Conservation (phyloP, 2,888 invertebrate genomes). For the Leptothorax acervorum region DNA sequence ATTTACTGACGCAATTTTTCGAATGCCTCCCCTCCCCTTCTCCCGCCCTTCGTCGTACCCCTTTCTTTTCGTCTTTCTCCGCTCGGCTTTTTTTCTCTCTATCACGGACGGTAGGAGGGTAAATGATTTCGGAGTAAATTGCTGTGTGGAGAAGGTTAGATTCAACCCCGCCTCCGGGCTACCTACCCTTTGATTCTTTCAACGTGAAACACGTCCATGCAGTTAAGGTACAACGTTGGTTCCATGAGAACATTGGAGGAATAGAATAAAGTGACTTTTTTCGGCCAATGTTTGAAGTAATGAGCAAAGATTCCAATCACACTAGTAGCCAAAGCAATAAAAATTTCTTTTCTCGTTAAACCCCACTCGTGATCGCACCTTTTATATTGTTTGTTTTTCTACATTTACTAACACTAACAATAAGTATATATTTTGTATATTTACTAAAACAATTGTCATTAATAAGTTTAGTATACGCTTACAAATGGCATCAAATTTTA, state of each 20-base stretch:
- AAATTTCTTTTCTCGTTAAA: not conserved
- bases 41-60: conserved; percentile 36
- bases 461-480: not conserved
- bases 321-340: conserved; percentile 22
- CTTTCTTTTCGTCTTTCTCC: conserved; percentile 61
- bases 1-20: conserved; percentile 83
- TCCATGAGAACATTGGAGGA: conserved; percentile 61
- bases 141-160: conserved; percentile 70
- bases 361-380: not conserved
- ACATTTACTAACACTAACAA: not conserved
- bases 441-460: not conserved
- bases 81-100: conserved; percentile 46
- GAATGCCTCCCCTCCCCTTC: conserved; percentile 63
- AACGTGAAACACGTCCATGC: conserved; percentile 69
- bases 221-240: conserved; percentile 65
- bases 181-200: conserved; percentile 71
- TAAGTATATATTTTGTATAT: not conserved
- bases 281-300: conserved; percentile 42
- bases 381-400: not conserved
- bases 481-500: not conserved
- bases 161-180: conserved; percentile 52
- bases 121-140: conserved; percentile 80
- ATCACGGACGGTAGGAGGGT: conserved; percentile 64
- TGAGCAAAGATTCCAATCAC: conserved; percentile 46
- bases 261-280: conserved; percentile 55